Base-by-base conservation (phyloP, 2,888 invertebrate genomes). In the Mechanitis mazaeus region DNA sequence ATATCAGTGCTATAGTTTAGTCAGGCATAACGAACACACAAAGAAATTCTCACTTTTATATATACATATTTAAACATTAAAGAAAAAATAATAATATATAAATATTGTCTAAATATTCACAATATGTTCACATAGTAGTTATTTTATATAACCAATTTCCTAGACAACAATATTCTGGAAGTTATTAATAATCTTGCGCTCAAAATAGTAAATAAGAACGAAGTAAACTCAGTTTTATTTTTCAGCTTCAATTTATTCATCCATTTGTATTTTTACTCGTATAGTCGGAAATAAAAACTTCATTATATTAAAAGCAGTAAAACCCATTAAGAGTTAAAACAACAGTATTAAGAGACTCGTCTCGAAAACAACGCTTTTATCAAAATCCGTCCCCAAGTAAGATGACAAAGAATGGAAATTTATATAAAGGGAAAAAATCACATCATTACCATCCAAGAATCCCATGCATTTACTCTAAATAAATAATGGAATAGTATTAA, bases 401-500 rank as follows among this genome's bases (percentile, higher is more conserved):
- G 61, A 55, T 50, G 58, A 55, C 55, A 45, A 72, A 69, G 70
- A 67, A 72, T 65, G 68, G 68, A 72, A 75, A 78, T 71, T 76
- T 78, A 75, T 78, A 78, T 76, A 66, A 65, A 64, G 66, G 65
- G 70, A 72, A 76, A 74, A 78, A 75, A 77, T 75, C 71, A 71
- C 75, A 61, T 62, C 59, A 74, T 77, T 77, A 75, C 71, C 78
- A 79, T 75, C 71, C 74, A 76, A 74, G 72, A 77, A 73, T 66
- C 71, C 74, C 69, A 80, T 85, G 80, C 79, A 81, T 83, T 84
- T 73, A 76, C 82, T 83, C 78, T 82, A 83, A 85, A 84, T 87
- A 85, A 87, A 84, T 83, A 85, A 87, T 86, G 81, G 80, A 75
- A 72, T 72, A 75, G 79, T 81, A 83, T 86, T 86, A 86, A 82